Base-by-base conservation (phyloP, 2,888 invertebrate genomes). In the Zonitis immaculata region DNA sequence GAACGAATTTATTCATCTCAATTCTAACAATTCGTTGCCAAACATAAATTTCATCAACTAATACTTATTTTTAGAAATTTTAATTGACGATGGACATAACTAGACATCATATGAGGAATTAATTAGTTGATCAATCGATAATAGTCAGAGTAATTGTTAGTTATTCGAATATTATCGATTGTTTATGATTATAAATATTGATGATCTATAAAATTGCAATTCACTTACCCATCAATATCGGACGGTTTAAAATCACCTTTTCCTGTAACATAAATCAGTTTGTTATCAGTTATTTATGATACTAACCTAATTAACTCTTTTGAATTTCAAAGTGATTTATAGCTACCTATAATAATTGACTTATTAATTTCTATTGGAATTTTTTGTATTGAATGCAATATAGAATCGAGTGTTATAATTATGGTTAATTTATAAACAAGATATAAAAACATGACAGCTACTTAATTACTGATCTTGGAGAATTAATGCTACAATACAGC, bases 201-300 rank as follows among this genome's bases (percentile, higher is more conserved):
- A n/a, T n/a, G n/a, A 14, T 32, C 32, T 1, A 32, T 6, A 6
- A 35, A 35, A 27, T 27, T 27, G 51, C 50, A 51, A 39, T 26
- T 39, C 59, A 76, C 85, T 86, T 78, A 90, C 89, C 88, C 88
- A 79, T 89, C 88, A 77, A 89, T 81, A 76, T 89, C 89, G 70
- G 88, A 84, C 76, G 89, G 88, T 80, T 88, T 88, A 80, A 88
- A 89, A 76, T 88, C 88, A 64, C 87, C 87, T 79, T 87, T 86
- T 73, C 88, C 89, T 89, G 83, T 65, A 62, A 58, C 22, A 43
- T 48, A 39, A 47, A 35, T 14, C 51, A 35, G 26, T 32, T 28
- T 44, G n/a, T n/a, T n/a, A n/a, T n/a, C n/a, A n/a, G n/a, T n/a
- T n/a, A n/a, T n/a, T n/a, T n/a, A n/a, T n/a, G n/a, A n/a, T n/a